Evolutionary conservation across 1,140 invertebrate genomes (phyloP).

Genomic region (Macrocentrus cingulum): DNA sequence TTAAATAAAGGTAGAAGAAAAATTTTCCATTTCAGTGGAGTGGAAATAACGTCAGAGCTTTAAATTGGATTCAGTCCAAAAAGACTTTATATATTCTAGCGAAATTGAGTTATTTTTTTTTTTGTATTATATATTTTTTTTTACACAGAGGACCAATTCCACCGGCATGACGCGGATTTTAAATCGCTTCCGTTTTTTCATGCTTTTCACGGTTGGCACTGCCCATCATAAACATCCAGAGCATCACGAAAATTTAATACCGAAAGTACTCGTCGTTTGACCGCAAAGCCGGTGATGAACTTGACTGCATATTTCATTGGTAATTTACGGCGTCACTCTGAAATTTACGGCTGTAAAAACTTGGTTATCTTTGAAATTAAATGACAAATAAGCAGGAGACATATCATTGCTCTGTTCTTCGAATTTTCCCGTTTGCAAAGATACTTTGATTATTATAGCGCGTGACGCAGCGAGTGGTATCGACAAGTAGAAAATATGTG

Average conservation of each 20-base stretch:
- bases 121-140: too few species aligned
- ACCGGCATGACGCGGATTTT: conserved; percentile 36
- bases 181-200: conserved; percentile 38
- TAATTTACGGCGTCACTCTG: conserved; percentile 37
- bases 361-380: too few species aligned
- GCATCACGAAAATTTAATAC: conserved; percentile 39
- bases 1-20: too few species aligned
- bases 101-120: conserved; percentile 51
- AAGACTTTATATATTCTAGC: conserved; percentile 27
- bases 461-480: conserved; percentile 51
- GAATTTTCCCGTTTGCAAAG: conserved; percentile 35
- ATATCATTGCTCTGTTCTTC: neutral
- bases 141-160: conserved; percentile 43
- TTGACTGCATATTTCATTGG: conserved; percentile 34
- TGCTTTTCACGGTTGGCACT: conserved; percentile 2
- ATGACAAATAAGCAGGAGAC: too few species aligned
- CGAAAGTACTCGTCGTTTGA: conserved; percentile 35
- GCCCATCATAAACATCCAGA: conserved; percentile 8
- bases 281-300: conserved; percentile 21
- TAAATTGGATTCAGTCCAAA: conserved; percentile 45
- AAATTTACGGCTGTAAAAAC: too few species aligned
- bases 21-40: conserved; percentile 4
- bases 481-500: conserved; percentile 50
- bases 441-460: conserved; percentile 47
- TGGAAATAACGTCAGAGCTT: conserved; percentile 30